phyloP scores from a whole-genome alignment of 2,113 vertebrate species.

The Apistogramma diplotaenia region DNA sequence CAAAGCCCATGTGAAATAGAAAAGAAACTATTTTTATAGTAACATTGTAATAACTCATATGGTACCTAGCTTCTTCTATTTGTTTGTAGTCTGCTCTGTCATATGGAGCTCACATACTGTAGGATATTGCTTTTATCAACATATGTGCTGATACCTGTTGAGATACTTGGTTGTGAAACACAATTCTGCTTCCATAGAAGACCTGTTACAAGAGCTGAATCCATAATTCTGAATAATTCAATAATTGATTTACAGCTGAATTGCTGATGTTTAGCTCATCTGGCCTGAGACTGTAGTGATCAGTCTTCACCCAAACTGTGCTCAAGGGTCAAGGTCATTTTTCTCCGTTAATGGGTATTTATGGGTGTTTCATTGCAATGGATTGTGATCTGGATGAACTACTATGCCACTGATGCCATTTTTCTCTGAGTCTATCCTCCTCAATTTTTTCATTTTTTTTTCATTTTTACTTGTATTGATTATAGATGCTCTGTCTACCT shows the following conservation, averaged over 20 bases:
- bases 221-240: not conserved
- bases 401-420: not conserved
- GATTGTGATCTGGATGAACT: not conserved
- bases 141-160: not conserved
- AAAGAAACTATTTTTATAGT: not conserved
- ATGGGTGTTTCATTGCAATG: not conserved
- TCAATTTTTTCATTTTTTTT: not conserved
- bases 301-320: not conserved
- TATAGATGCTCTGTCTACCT: not conserved
- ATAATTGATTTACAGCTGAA: not conserved
- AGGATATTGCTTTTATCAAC: not conserved
- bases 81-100: not conserved
- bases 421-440: not conserved
- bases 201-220: not conserved
- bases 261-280: not conserved
- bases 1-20: not conserved
- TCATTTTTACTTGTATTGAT: slow-evolving; percentile 31
- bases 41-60: not conserved
- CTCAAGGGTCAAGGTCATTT: not conserved
- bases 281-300: not conserved
- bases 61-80: not conserved
- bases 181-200: not conserved
- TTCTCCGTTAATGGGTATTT: not conserved
- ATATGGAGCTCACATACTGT: not conserved
- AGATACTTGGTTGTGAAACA: not conserved